A percentile compares a stretch with the other conserved stretches of the same genome.
Conservation (phyloP, 1,140 invertebrate species). For the Cotesia vestalis region DNA sequence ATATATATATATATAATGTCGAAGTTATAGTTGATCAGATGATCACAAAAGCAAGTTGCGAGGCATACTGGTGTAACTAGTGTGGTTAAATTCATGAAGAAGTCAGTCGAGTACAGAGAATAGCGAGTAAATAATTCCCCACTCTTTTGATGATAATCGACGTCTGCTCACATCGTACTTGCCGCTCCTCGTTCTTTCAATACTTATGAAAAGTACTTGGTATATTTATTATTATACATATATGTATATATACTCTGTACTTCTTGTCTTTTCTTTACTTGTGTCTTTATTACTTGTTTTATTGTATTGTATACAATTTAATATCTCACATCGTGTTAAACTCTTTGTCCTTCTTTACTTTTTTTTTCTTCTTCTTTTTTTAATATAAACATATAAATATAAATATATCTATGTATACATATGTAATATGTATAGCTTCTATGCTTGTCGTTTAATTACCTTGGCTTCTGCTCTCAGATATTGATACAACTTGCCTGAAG, state of each 20-base stretch:
- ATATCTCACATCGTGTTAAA: too few relatives aligned
- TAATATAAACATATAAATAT: too few relatives aligned
- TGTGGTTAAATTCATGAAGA: too few relatives aligned
- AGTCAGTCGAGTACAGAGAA: slow-evolving; percentile 33
- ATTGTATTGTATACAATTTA: background rate
- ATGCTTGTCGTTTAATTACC: too few relatives aligned
- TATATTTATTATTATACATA: slow-evolving; percentile 18
- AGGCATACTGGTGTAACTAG: slow-evolving; percentile 38
- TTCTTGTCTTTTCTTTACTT: background rate
- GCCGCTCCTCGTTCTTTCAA: slow-evolving; percentile 3
- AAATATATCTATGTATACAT: too few relatives aligned
- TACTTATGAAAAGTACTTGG: background rate
- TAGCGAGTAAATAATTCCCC: slow-evolving; percentile 54
- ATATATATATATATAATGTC: too few relatives aligned
- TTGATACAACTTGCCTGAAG: too few relatives aligned
- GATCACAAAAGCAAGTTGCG: slow-evolving; percentile 29
- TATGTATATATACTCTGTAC: background rate
- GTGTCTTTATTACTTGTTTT: background rate
- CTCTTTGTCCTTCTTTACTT: too few relatives aligned
- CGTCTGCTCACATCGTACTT: slow-evolving; percentile 21
- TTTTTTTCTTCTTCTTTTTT: too few relatives aligned
- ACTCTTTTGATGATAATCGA: slow-evolving; percentile 9
- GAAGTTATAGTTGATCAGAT: background rate
- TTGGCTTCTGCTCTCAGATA: too few relatives aligned
- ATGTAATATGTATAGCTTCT: too few relatives aligned